These are phyloP conservation scores for Hypsibius dujardini DNA, from an alignment of 1,140 invertebrate genomes.

Conservation along the genomic window DNA sequence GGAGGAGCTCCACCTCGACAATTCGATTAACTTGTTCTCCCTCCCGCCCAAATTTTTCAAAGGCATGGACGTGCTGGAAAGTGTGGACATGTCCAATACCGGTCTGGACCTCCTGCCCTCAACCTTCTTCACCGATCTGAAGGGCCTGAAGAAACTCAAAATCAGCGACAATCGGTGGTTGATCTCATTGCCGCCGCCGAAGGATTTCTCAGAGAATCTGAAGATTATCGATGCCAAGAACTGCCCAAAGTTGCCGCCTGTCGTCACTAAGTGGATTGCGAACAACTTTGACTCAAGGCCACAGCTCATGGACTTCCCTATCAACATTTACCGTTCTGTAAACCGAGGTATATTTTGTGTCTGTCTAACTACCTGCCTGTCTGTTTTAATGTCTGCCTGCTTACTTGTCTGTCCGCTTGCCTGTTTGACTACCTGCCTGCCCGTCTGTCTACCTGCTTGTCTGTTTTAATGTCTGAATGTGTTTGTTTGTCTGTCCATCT, in stretches of 20 bases:
- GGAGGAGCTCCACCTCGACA: slow-evolving; percentile 14
- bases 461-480: not conserved
- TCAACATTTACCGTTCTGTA: slow-evolving; percentile 7
- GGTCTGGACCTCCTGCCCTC: slow-evolving; percentile 2
- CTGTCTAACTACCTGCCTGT: too few species aligned
- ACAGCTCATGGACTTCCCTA: not conserved
- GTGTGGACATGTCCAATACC: not conserved
- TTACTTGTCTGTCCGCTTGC: not conserved
- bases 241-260: not conserved
- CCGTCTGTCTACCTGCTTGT: not conserved
- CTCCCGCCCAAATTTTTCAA: not conserved
- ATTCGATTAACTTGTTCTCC: not conserved
- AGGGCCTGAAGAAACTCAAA: not conserved
- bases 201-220: not conserved
- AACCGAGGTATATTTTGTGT: not conserved
- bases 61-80: slow-evolving; percentile 8
- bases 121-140: not conserved
- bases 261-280: not conserved
- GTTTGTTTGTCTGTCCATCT: too few species aligned
- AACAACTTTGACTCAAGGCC: slow-evolving; percentile 7
- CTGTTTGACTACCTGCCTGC: not conserved
- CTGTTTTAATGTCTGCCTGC: not conserved
- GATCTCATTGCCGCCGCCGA: not conserved
- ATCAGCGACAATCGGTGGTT: slow-evolving; percentile 5
- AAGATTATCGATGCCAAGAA: not conserved